A percentile compares a stretch with the other conserved stretches of the same genome.
Evolutionary conservation across 2,113 vertebrate species (phyloP).

Genomic region (Hemibagrus wyckioides): DNA sequence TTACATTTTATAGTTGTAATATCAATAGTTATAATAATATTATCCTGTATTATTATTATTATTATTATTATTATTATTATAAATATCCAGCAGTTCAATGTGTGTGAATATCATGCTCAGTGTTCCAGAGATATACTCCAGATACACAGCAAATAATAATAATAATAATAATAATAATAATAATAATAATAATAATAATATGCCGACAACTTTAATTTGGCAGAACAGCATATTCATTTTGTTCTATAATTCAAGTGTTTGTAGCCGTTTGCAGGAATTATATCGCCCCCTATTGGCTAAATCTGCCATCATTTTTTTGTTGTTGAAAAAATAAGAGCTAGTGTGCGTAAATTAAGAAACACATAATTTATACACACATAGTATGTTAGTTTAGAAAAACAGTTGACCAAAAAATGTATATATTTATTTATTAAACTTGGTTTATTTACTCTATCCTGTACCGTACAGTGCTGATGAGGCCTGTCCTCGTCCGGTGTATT

Average conservation of each 20-base stretch:
- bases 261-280: conserved; percentile 2
- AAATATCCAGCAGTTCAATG: neutral
- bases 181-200: conserved; percentile 12
- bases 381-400: neutral
- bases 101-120: neutral
- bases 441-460: neutral
- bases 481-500: neutral
- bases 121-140: neutral
- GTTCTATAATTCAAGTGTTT: neutral
- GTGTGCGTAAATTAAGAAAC: neutral
- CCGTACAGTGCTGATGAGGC: neutral
- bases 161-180: conserved; percentile 2
- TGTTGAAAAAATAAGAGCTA: neutral
- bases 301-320: neutral
- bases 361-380: neutral
- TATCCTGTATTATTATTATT: neutral
- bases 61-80: neutral
- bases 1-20: neutral
- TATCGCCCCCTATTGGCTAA: conserved; percentile 41
- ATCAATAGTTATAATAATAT: neutral
- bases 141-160: neutral
- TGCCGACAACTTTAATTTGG: neutral
- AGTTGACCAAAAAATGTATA: neutral
- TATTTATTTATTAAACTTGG: neutral
- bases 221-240: neutral